Base-by-base conservation (phyloP, 2,797 vertebrate genomes). In the Crypturellus tataupa region DNA sequence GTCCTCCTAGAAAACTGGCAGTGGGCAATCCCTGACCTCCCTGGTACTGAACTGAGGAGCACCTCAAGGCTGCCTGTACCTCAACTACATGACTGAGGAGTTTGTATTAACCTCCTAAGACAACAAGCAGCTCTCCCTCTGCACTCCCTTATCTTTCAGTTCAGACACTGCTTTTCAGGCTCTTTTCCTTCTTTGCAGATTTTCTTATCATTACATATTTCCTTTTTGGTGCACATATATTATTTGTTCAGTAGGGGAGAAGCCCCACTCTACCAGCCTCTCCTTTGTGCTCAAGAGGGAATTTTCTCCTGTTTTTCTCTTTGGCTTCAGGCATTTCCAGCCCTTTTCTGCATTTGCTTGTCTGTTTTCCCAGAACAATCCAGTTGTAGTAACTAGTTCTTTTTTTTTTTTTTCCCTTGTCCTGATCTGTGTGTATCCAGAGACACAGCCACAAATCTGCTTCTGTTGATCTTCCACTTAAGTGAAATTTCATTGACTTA, bases 381-480 rank as follows among this genome's bases (percentile, higher is more conserved):
- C 84, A 87, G 75, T 87, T 93, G 79, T 79, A 73, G 68, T 40
- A 81, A 55, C 46, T 42, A 63, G 59, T n/a, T 51, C 24, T 51
- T 25, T 55, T 55, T 4, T 51, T 25, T 55, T 55, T 4, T 4
- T 35, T 68, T 94, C 31, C 12, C 33, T 59, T 46, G 55, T 77
- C 56, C 69, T 68, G 47, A 49, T 85, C 72, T 49, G 56, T 89
- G 56, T 39, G 80, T 69, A 42, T 63, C 87, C 80, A 42, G 53
- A 69, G 84, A 59, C 68, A 23, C 47, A 59, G 71, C n/a, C 71
- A 82, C 71, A 76, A 67, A 56, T 63, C 75, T 93, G 75, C 46
- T 80, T 37, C 75, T 76, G 79, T 76, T 89, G 79, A 92, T 95
- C 81, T 79, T 79, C 75, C 37, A 21, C 72, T 92, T 72, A 40